phyloP scores from a whole-genome alignment of 2,113 vertebrate genomes.

The Lycaon pictus region DNA sequence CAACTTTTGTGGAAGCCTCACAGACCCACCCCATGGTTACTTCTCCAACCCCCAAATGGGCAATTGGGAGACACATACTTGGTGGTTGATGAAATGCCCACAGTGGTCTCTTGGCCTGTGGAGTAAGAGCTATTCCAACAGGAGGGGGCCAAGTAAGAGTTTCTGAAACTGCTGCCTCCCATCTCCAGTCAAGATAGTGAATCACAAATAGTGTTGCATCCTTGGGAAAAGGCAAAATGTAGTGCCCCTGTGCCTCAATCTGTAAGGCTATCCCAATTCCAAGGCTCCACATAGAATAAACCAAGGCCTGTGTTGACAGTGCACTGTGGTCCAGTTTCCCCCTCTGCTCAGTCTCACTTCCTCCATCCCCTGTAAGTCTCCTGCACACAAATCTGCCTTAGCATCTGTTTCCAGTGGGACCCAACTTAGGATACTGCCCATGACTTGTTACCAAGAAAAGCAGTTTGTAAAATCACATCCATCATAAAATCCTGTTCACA shows the following conservation, averaged over 20 bases:
- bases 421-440: background rate
- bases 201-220: background rate
- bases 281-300: background rate
- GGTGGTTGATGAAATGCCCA: background rate
- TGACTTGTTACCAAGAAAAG: background rate
- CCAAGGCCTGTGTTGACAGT: background rate
- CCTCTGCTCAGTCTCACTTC: background rate
- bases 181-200: background rate
- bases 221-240: background rate
- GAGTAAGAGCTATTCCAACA: background rate
- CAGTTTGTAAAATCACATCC: background rate
- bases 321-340: background rate
- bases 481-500: background rate
- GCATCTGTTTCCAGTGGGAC: background rate
- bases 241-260: background rate
- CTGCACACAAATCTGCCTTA: background rate
- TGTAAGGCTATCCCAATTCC: background rate
- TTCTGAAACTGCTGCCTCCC: background rate
- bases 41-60: background rate
- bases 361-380: background rate
- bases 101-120: background rate
- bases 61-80: background rate
- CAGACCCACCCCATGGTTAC: background rate
- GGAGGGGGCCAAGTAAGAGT: background rate
- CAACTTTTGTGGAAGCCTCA: background rate